Evolutionary conservation across 2,113 vertebrate species (phyloP).

Genomic region (Psophia crepitans): DNA sequence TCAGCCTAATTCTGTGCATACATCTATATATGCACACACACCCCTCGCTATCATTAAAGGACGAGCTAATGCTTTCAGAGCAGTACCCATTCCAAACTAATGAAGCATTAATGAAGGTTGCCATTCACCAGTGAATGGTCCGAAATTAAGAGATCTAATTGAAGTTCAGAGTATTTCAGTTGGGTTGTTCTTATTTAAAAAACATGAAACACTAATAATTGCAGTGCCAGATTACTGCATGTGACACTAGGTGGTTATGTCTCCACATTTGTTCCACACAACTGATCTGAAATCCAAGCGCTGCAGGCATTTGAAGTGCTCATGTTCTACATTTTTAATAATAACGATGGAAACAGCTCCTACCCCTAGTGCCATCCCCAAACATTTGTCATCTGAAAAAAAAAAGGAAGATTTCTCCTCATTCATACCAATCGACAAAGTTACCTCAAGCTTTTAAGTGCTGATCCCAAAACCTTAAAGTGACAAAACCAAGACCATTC

Average conservation of each 20-base stretch:
- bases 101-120: slow-evolving; percentile 35
- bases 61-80: slow-evolving; percentile 24
- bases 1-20: not conserved
- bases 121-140: not conserved
- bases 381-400: not conserved
- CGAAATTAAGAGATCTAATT: not conserved
- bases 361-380: not conserved
- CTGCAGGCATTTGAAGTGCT: not conserved
- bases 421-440: not conserved
- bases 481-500: not conserved
- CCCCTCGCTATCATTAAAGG: not conserved
- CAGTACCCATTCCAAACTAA: slow-evolving; percentile 31
- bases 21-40: not conserved
- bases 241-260: slow-evolving; percentile 12
- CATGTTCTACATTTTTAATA: not conserved
- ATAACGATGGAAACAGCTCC: not conserved
- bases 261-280: not conserved
- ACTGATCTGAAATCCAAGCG: not conserved
- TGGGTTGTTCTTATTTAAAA: not conserved
- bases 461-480: not conserved
- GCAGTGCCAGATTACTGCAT: not conserved
- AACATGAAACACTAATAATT: not conserved
- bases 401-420: not conserved
- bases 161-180: not conserved
- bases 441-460: not conserved